Conservation (phyloP, 2,113 vertebrate species). For the Macquaria ambigua region DNA sequence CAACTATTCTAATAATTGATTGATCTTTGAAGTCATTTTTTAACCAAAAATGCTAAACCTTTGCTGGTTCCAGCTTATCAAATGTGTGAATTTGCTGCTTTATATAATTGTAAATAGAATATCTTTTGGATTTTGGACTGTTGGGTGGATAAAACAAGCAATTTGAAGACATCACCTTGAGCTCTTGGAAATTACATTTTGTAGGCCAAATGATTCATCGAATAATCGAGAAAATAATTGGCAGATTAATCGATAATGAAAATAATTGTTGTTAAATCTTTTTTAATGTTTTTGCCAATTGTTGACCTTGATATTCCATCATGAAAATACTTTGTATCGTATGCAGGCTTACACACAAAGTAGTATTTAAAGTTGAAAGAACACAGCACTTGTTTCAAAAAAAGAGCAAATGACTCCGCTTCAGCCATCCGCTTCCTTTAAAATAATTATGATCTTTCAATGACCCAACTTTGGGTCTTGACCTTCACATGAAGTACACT, state of each 20-base stretch:
- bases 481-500: conserved; percentile 66
- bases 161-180: not conserved
- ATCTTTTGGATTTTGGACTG: not conserved
- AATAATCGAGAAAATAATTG: too few relatives aligned
- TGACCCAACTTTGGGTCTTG: conserved; percentile 70
- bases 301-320: not conserved
- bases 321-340: not conserved
- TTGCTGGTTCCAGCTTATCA: too few relatives aligned
- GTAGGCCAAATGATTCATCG: too few relatives aligned
- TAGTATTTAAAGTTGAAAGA: not conserved
- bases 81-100: not conserved
- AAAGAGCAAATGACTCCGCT: conserved; percentile 14
- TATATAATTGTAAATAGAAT: not conserved
- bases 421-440: conserved; percentile 6
- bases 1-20: too few relatives aligned
- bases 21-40: too few relatives aligned
- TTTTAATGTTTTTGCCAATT: too few relatives aligned
- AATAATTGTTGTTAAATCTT: not conserved
- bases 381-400: not conserved
- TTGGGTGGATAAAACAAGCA: not conserved
- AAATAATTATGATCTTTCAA: conserved; percentile 61
- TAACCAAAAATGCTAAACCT: too few relatives aligned
- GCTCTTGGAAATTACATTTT: not conserved
- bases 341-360: not conserved
- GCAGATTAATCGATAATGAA: not conserved